phyloP scores from a whole-genome alignment of 92 coral and sea anemone species.

The Epizoanthus ramosus region DNA sequence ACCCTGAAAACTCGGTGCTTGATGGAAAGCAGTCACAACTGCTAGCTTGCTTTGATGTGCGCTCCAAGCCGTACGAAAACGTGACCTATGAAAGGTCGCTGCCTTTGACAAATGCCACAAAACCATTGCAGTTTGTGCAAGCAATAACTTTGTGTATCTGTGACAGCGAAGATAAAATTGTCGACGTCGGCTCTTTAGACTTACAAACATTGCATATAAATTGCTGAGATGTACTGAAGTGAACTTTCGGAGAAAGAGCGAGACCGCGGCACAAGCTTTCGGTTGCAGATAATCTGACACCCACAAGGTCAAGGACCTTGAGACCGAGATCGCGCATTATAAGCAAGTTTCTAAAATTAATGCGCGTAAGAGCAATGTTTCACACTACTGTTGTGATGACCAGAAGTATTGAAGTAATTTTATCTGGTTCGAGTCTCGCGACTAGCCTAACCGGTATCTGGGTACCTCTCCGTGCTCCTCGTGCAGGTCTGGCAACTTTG shows the following conservation, averaged over 20 bases:
- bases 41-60: slow-evolving; percentile 4
- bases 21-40: background rate
- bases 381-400: background rate
- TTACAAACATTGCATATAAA: background rate
- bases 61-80: too few relatives aligned
- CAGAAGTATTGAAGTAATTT: background rate
- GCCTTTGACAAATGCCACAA: too few relatives aligned
- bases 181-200: background rate
- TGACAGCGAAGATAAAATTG: background rate
- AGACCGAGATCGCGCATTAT: background rate
- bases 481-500: background rate
- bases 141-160: background rate
- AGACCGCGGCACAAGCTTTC: background rate
- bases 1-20: background rate
- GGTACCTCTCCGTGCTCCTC: background rate
- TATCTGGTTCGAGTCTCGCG: slow-evolving; percentile 1
- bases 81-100: too few relatives aligned
- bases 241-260: too few relatives aligned
- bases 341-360: background rate
- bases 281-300: background rate
- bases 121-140: background rate
- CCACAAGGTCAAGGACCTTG: background rate
- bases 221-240: background rate
- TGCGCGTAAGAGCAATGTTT: background rate
- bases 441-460: slow-evolving; percentile 7